Base-by-base conservation (phyloP, 2,888 invertebrate genomes). In the Stenodera caucasica region DNA sequence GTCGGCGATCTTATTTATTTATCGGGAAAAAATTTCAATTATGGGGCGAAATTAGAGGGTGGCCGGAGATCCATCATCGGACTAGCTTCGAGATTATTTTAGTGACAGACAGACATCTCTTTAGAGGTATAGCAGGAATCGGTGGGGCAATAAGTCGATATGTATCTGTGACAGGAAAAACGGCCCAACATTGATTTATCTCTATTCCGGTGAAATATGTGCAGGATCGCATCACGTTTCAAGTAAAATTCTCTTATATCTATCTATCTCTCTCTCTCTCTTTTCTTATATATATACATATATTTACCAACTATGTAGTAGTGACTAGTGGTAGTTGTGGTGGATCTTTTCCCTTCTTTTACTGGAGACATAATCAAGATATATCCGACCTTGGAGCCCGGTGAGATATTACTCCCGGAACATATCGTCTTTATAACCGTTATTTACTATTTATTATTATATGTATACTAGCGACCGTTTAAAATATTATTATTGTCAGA, bases 341-440 rank as follows among this genome's bases (percentile, higher is more conserved):
- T 61, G 63, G 63, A 63, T 63, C 61, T n/a, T n/a, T n/a, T 61
- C 66, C 72, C 73, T 69, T 68, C 67, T 67, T 58, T 67, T 35
- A 54, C 61, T 14, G 51, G 53, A 61, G 70, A 67, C 72, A 72
- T 79, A 79, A 79, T 79, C 79, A 78, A 79, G 79, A 79, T 79
- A 78, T 79, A 79, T 79, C 77, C 76, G 77, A 77, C 78, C 77
- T 78, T 77, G 77, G 72, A 74, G 73, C 72, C 69, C 71, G 71
- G 74, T 77, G 76, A 78, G 76, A 77, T 79, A 79, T 77, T 76
- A 73, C 77, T 69, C 72, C 72, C 70, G 72, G 72, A 76, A 76
- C 74, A 77, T 75, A 74, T 75, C 74, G 70, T 72, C 74, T 75
- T 74, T 76, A 76, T 75, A 74, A 72, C 74, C 75, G 72, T 74